A percentile compares a stretch with the other conserved stretches of the same genome.
These are phyloP conservation scores for Bungarus multicinctus DNA, from an alignment of 2,113 vertebrate genomes.

Conservation along the genomic window DNA sequence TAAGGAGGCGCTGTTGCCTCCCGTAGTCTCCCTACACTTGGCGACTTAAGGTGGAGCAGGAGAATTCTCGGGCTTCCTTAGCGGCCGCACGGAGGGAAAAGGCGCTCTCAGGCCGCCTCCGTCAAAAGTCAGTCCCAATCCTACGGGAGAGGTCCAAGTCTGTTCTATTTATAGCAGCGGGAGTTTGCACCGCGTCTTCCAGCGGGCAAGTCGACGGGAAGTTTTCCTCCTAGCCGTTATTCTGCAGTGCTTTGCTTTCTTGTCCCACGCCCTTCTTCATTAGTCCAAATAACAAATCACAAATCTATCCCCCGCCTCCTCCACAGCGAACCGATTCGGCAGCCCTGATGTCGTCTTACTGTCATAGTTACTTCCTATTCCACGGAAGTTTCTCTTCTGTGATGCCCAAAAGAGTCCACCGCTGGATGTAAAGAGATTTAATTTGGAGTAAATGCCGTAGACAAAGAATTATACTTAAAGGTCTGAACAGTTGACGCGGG, in stretches of 20 bases:
- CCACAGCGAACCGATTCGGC: constrained; percentile 51
- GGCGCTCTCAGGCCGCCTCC: constrained; percentile 14
- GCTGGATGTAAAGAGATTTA: not conserved
- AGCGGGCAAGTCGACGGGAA: not conserved
- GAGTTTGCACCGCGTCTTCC: not conserved
- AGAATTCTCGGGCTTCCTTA: constrained; percentile 38
- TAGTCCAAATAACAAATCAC: constrained; percentile 25
- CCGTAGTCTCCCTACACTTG: constrained; percentile 7
- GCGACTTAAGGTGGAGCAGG: constrained; percentile 65
- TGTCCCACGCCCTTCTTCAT: constrained; percentile 38
- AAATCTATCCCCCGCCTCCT: constrained; percentile 56
- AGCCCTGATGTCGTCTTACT: constrained; percentile 49
- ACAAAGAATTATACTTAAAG: not conserved
- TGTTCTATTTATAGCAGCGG: not conserved
- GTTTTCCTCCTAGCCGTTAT: constrained; percentile 31
- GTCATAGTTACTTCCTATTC: not conserved
- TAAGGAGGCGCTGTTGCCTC: constrained; percentile 37
- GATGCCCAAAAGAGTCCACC: not conserved
- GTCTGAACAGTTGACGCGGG: too few species aligned
- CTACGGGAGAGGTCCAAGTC: not conserved
- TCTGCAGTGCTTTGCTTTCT: constrained; percentile 3
- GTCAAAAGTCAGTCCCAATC: not conserved
- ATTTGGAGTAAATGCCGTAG: not conserved
- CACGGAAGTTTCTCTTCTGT: not conserved
- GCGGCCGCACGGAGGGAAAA: constrained; percentile 1